These are phyloP conservation scores for Cryptotis parvus DNA, from an alignment of 2,113 vertebrate genomes.

Conservation along the genomic window DNA sequence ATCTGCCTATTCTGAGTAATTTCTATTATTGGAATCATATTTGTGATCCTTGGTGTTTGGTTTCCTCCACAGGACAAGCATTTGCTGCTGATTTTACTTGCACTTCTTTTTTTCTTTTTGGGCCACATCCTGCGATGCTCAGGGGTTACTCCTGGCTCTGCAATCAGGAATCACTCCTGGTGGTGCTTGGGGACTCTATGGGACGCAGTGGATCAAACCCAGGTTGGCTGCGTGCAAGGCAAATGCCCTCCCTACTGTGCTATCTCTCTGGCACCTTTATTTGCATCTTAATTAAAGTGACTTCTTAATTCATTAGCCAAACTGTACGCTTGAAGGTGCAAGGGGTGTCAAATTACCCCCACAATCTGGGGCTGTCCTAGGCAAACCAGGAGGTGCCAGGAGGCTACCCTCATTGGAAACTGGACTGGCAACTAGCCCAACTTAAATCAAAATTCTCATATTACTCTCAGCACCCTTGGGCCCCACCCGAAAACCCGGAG, in stretches of 20 bases:
- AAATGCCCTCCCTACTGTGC: no score
- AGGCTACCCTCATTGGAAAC: not conserved
- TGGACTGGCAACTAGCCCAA: not conserved
- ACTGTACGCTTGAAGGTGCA: not conserved
- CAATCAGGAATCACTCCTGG: no score
- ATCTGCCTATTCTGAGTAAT: not conserved
- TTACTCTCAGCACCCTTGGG: not conserved
- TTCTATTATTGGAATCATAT: not conserved
- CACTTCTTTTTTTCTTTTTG: no score
- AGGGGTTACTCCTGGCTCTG: no score
- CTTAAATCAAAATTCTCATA: not conserved
- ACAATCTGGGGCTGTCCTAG: not conserved
- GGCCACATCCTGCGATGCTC: no score
- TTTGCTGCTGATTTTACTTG: conserved; percentile 35
- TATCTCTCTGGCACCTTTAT: no score
- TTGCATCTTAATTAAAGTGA: conserved; percentile 9
- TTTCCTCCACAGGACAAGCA: conserved; percentile 24
- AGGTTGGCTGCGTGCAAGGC: no score
- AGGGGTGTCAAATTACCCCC: not conserved
- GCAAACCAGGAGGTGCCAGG: not conserved
- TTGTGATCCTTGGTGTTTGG: not conserved
- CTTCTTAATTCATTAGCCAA: not conserved
- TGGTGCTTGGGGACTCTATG: no score
- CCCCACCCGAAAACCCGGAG: not conserved
- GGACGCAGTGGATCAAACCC: no score